A percentile compares a stretch with the other conserved stretches of the same genome.
Conservation (phyloP, 2,113 vertebrate species). For the Pogona vitticeps region DNA sequence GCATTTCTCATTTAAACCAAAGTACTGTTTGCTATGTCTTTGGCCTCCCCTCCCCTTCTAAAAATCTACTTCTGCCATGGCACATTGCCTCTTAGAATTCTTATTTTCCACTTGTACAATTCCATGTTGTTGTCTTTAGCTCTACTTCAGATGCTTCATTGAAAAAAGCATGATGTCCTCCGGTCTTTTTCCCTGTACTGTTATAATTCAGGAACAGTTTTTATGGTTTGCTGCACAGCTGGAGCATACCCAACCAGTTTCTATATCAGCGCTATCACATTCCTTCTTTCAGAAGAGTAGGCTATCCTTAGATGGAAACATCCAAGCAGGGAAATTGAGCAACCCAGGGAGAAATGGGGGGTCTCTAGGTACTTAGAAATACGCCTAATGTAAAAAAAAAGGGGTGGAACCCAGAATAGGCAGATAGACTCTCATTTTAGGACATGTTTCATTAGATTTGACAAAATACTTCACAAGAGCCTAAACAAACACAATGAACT, state of each 20-base stretch:
- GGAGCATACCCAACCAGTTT: background rate
- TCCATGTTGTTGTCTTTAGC: constrained; percentile 17
- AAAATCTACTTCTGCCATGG: constrained; percentile 22
- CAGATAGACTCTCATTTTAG: too few relatives aligned
- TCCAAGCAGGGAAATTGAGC: too few relatives aligned
- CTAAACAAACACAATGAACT: too few relatives aligned
- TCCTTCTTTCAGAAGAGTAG: too few relatives aligned
- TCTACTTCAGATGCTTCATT: constrained; percentile 2
- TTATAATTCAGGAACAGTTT: constrained; percentile 40
- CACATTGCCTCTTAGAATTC: constrained; percentile 5
- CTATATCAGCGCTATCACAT: constrained; percentile 29
- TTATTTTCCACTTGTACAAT: constrained; percentile 3
- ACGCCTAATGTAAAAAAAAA: too few relatives aligned
- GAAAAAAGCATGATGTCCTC: background rate
- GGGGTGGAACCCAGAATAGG: too few relatives aligned
- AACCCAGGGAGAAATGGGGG: too few relatives aligned
- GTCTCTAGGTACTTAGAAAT: too few relatives aligned
- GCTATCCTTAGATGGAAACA: too few relatives aligned
- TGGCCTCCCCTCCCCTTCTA: background rate
- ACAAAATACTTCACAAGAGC: too few relatives aligned
- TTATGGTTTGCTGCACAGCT: constrained; percentile 31
- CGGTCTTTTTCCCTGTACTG: constrained; percentile 26
- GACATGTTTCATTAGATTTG: too few relatives aligned
- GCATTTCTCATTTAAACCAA: constrained; percentile 7
- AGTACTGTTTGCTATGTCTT: background rate